Evolutionary conservation across 2,888 invertebrate genomes (phyloP), one percentile per base, ranked within the genome.

Genomic region (Dicyrtoma fusca): DNA sequence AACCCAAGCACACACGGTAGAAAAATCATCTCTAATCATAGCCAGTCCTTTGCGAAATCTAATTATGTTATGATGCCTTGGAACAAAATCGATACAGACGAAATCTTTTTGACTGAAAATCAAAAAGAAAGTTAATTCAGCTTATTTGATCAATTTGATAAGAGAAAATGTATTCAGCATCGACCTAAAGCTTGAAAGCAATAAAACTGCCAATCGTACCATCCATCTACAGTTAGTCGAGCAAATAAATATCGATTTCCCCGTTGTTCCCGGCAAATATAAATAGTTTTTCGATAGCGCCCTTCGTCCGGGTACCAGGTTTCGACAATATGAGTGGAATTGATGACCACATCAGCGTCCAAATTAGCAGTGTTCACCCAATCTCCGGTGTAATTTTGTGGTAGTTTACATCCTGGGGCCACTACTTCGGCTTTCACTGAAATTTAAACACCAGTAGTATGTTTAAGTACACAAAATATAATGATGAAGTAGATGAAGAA

Each of bases 301-400:
- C 92, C 92, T 82, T 92, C 92, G 84, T 97, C 97, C 0, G 97
- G 96, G 84, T 93, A 93, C 85, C 93, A 95, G 0, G 93, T 95
- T 85, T 97, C 97, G 80, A 95, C 92, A 47, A 98, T 95, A 82
- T 97, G 97, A 0, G 97, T 98, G 82, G 95, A 93, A 82, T 97
- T 97, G 51, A 98, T 95, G 59, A 89, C 88, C 0, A 96, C 91
- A 84, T 96, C 94, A 0, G 97, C 97, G 83, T 97, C 96, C 77
- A 95, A 92, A 82, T 97, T 97, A 0, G 97, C 97, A 0, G 97
- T 97, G 82, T 97, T 97, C 66, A 97, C 94, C 97, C 97, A 98
- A 23, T 92, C 89, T 0, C 98, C 97, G 0, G 91, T 89, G 84
- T 95, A 95, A 83, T 97, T 97, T 83, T 94, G 92, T 0, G 97